phyloP scores from a whole-genome alignment of 2,888 invertebrate genomes.

The Salticus scenicus region DNA sequence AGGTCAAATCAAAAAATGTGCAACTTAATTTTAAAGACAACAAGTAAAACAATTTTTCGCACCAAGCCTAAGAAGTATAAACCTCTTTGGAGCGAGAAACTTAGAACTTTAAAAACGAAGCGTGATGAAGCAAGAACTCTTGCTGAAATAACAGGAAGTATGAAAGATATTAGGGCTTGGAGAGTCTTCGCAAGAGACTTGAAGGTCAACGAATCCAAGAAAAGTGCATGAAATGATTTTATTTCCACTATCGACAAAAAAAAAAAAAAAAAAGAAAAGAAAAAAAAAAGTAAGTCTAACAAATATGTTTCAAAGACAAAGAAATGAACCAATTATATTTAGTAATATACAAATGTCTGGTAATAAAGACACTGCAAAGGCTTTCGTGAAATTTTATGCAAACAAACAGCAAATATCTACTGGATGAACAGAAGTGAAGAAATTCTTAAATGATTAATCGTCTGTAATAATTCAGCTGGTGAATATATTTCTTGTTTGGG shows the following conservation, averaged over 20 bases:
- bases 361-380: neutral
- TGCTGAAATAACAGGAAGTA: neutral
- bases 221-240: constrained; percentile 10
- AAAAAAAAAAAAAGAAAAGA: neutral
- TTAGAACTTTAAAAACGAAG: neutral
- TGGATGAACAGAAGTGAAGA: neutral
- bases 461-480: neutral
- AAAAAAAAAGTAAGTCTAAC: neutral
- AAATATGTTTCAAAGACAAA: neutral
- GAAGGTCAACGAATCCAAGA: neutral
- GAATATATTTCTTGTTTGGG: neutral
- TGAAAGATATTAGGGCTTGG: neutral
- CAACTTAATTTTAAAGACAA: neutral
- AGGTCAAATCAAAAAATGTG: neutral
- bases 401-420: neutral
- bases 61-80: neutral
- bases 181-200: neutral
- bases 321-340: constrained; percentile 7
- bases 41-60: neutral
- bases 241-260: neutral
- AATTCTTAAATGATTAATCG: neutral
- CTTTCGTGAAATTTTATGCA: constrained; percentile 8
- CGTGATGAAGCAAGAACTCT: neutral
- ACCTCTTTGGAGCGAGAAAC: neutral
- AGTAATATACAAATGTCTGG: neutral